Base-by-base conservation (phyloP, 2,888 invertebrate genomes). In the Nomada ferruginata region DNA sequence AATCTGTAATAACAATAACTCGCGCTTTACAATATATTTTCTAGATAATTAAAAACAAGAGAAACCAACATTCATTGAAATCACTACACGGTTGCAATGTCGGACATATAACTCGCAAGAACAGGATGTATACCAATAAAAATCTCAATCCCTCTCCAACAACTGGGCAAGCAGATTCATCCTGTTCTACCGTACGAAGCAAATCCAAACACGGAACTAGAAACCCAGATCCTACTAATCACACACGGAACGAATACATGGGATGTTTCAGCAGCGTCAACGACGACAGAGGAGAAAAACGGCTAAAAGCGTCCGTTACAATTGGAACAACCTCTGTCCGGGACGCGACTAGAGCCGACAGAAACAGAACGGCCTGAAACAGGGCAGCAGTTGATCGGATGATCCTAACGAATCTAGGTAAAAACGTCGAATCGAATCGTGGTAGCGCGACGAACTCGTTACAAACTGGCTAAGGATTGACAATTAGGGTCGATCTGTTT, bases 401-500 rank as follows among this genome's bases (percentile, higher is more conserved):
- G 59, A 79, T 69, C 64, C 55, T 73, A 73, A 79, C 80, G 80
- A 79, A 73, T 69, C 68, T 64, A 42, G 73, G 23, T 69, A 79
- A 80, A 76, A 80, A 79, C 79, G 55, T 63, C 26, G 57, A 68
- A 63, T 20, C 57, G 47, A 55, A 13, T 63, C 20, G 71, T 15
- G 23, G 71, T 59, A 60, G 50, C n/a, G 50, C 57, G 44, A 42
- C 29, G 65, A 71, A 70, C 70, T 86, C 74, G 57, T 86, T 83
- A 70, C 72, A 75, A 77, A 83, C 63, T 71, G 59, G 60, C 71
- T 61, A 77, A 79, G 61, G 57, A 74, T 75, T 68, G 79, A 83
- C 86, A 86, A 90, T 90, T 87, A 89, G 79, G 68, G 68, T 82
- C 76, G 84, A 86, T 86, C 76, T 75, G 80, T 87, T 86, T 84